These are phyloP conservation scores for Dryadula phaetusa DNA, from an alignment of 2,888 invertebrate species.

Conservation along the genomic window DNA sequence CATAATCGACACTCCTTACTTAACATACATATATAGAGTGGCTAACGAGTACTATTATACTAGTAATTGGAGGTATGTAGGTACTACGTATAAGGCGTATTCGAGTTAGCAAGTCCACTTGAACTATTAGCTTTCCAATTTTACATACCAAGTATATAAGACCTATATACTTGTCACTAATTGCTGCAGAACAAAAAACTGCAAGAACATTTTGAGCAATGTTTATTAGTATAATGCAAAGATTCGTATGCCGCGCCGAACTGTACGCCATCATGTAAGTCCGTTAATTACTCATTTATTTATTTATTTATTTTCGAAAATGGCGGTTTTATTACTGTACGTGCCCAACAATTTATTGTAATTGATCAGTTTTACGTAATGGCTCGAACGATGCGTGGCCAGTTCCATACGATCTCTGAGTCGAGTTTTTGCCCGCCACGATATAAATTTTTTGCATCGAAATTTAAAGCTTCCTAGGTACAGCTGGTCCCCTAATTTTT, in stretches of 20 bases:
- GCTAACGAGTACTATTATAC: slow-evolving; percentile 33
- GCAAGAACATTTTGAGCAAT: slow-evolving; percentile 56
- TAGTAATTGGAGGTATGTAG: slow-evolving; percentile 38
- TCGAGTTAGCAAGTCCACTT: slow-evolving; percentile 40
- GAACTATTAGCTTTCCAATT: slow-evolving; percentile 38
- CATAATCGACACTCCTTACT: slow-evolving; percentile 40
- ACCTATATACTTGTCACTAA: slow-evolving; percentile 54
- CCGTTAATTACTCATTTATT: slow-evolving; percentile 77
- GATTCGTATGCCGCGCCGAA: slow-evolving; percentile 75
- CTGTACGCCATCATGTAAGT: slow-evolving; percentile 51
- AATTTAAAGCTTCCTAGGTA: slow-evolving; percentile 6
- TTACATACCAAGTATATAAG: slow-evolving; percentile 37
- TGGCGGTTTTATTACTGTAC: slow-evolving; percentile 70
- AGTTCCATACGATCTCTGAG: slow-evolving; percentile 35
- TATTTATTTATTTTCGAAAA: slow-evolving; percentile 71
- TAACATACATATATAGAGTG: slow-evolving; percentile 35
- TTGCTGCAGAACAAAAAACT: slow-evolving; percentile 60
- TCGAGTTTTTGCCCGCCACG: slow-evolving; percentile 12
- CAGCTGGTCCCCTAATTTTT: slow-evolving; percentile 19
- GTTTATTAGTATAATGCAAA: slow-evolving; percentile 75
- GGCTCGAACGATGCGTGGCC: slow-evolving; percentile 38
- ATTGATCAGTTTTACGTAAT: slow-evolving; percentile 73
- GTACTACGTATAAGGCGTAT: slow-evolving; percentile 32
- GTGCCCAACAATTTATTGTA: slow-evolving; percentile 73
- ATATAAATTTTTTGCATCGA: slow-evolving; percentile 9